These are phyloP conservation scores for Lepidurus arcticus DNA, from an alignment of 1,140 invertebrate genomes.

Conservation along the genomic window DNA sequence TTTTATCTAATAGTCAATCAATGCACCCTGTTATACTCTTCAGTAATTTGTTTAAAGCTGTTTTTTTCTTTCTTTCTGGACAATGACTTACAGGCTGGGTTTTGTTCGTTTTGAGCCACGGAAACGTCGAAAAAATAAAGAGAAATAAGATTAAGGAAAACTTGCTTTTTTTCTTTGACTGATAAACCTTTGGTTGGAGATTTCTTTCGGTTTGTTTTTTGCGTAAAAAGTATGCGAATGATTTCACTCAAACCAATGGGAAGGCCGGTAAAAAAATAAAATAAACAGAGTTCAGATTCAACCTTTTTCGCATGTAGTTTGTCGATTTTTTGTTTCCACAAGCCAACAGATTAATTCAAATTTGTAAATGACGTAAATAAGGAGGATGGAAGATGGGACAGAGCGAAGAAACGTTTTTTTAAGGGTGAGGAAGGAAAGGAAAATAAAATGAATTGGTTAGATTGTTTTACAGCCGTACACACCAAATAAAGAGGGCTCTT, in stretches of 20 bases:
- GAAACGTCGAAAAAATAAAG: not conserved
- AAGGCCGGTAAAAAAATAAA: not conserved
- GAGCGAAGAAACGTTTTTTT: not conserved
- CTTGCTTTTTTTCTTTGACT: not conserved
- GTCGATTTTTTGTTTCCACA: slow-evolving; percentile 12
- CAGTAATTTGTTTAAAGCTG: not conserved
- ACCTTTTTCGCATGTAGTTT: slow-evolving; percentile 20
- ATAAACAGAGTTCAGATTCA: slow-evolving; percentile 1
- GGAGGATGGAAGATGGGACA: slow-evolving; percentile 14
- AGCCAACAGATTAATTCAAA: slow-evolving; percentile 19
- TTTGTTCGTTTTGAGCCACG: not conserved
- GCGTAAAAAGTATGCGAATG: not conserved
- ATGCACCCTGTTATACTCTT: not conserved
- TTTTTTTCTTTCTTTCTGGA: not conserved
- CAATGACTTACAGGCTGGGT: not conserved
- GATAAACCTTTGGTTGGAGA: not conserved
- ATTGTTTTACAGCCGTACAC: slow-evolving; percentile 9
- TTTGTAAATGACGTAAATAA: slow-evolving; percentile 20
- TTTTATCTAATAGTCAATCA: not conserved
- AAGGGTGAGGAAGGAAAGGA: not conserved
- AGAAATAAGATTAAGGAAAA: not conserved
- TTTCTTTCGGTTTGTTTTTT: too few species aligned
- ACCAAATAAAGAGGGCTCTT: not conserved
- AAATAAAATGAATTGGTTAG: not conserved
- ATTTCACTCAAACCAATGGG: not conserved